phyloP scores from a whole-genome alignment of 2,888 invertebrate genomes.

The Melinopterus prodromus region DNA sequence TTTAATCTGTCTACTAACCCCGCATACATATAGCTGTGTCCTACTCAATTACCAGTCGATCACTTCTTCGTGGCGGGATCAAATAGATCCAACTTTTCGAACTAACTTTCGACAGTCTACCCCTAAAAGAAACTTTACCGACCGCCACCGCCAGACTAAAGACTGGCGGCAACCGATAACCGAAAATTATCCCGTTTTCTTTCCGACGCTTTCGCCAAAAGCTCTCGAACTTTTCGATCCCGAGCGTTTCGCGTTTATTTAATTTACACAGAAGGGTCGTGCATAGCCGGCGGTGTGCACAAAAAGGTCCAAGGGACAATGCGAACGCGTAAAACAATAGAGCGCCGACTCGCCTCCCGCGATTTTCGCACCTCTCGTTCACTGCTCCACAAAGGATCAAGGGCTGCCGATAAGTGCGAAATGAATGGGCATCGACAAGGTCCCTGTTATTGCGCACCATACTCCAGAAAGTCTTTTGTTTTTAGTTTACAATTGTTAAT shows the following conservation, averaged over 20 bases:
- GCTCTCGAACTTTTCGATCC: background rate
- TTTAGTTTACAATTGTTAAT: background rate
- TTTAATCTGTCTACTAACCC: background rate
- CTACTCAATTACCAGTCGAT: conserved; percentile 4
- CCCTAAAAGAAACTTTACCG: background rate
- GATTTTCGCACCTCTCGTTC: background rate
- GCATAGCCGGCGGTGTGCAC: background rate
- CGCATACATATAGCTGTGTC: background rate
- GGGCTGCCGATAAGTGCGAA: background rate
- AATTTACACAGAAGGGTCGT: background rate
- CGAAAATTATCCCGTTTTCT: background rate
- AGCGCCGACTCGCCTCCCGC: background rate
- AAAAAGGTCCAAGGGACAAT: background rate
- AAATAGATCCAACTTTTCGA: background rate
- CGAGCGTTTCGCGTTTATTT: background rate
- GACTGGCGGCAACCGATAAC: background rate
- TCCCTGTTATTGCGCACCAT: background rate
- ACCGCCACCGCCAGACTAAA: background rate
- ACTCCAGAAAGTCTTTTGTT: background rate
- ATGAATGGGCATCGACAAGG: background rate
- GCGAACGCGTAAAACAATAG: background rate
- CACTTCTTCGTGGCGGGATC: background rate
- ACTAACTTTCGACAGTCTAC: background rate
- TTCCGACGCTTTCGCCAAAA: background rate
- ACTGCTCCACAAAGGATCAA: background rate